These are phyloP conservation scores for Salticus scenicus DNA, from an alignment of 2,888 invertebrate genomes.

Conservation along the genomic window DNA sequence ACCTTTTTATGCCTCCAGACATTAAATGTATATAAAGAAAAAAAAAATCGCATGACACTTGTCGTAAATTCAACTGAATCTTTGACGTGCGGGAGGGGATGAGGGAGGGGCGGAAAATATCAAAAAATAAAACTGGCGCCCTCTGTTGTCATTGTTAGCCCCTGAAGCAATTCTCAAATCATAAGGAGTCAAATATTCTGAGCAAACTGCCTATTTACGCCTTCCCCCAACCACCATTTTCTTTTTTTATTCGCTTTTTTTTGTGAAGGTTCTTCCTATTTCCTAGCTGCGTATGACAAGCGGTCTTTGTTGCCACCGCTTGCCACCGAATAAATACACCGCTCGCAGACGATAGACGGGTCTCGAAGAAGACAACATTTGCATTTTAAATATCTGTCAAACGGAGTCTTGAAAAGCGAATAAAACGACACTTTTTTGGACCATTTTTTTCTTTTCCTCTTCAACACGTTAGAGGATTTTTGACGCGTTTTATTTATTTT, in stretches of 20 bases:
- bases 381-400: conserved; percentile 70
- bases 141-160: conserved; percentile 60
- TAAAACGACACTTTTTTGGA: conserved; percentile 60
- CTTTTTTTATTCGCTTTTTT: conserved; percentile 10
- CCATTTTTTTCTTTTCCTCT: conserved; percentile 27
- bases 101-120: background rate
- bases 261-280: conserved; percentile 23
- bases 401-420: conserved; percentile 62
- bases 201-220: conserved; percentile 68
- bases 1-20: conserved; percentile 49
- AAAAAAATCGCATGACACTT: conserved; percentile 59
- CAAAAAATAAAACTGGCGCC: conserved; percentile 53
- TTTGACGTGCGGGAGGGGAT: conserved; percentile 37
- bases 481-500: conserved; percentile 39
- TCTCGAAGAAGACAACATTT: conserved; percentile 67
- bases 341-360: conserved; percentile 64
- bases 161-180: conserved; percentile 67
- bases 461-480: conserved; percentile 67
- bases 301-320: conserved; percentile 67
- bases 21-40: conserved; percentile 54
- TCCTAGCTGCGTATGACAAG: conserved; percentile 59
- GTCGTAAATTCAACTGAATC: conserved; percentile 67
- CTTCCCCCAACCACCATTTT: conserved; percentile 47
- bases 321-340: conserved; percentile 67
- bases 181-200: conserved; percentile 66